Conservation (phyloP, 2,797 vertebrate species). For the Coregonus suidteri region DNA sequence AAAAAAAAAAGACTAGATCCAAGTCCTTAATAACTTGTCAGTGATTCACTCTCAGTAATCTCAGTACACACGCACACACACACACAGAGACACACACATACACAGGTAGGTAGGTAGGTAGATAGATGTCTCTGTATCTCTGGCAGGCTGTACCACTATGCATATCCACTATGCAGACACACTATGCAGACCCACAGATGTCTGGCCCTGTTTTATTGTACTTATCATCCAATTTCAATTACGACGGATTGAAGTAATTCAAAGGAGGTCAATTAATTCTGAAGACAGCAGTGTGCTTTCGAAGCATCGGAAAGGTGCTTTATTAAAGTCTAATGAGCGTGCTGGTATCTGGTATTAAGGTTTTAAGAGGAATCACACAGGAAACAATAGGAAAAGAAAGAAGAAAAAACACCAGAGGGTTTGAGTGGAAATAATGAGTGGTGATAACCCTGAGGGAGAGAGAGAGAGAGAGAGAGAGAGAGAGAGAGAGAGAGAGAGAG, state of each 20-base stretch:
- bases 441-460: constrained; percentile 1
- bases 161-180: too few species aligned
- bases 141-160: too few species aligned
- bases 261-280: constrained; percentile 1
- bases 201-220: constrained; percentile 22
- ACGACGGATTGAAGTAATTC: not conserved
- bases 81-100: constrained; percentile 38
- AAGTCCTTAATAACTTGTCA: constrained; percentile 51
- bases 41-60: constrained; percentile 53
- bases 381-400: not conserved
- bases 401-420: not conserved
- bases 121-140: too few species aligned
- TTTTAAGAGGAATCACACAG: not conserved
- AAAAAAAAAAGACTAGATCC: constrained; percentile 15
- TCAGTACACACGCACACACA: constrained; percentile 23
- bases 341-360: not conserved
- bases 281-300: not conserved
- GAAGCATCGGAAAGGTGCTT: not conserved
- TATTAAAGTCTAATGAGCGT: not conserved
- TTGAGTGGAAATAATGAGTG: constrained; percentile 1
- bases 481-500: not conserved
- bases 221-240: not conserved
- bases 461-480: not conserved
- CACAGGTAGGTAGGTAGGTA: not conserved
- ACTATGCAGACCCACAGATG: constrained; percentile 14